These are phyloP conservation scores for Rhopalosiphum nymphaeae DNA, from an alignment of 2,888 invertebrate species.

Conservation along the genomic window DNA sequence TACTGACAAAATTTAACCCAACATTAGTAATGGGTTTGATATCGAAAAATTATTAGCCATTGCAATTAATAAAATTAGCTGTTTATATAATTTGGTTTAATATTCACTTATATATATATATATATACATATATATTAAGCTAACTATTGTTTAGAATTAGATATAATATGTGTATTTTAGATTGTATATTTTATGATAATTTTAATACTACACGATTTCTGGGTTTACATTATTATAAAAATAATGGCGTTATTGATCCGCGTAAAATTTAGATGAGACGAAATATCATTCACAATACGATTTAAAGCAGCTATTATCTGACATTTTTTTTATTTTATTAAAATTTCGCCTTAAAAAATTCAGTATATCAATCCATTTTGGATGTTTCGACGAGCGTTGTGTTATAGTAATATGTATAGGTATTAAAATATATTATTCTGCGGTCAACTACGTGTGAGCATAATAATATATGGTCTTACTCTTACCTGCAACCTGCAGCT, in stretches of 20 bases:
- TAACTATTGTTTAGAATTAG: neutral
- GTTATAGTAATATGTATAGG: neutral
- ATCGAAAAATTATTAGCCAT: neutral
- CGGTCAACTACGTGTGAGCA: neutral
- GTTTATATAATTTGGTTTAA: neutral
- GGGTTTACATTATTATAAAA: neutral
- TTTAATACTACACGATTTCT: neutral
- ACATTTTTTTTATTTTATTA: neutral
- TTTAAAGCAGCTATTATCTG: neutral
- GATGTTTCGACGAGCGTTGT: neutral
- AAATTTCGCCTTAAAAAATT: neutral
- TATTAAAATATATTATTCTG: neutral
- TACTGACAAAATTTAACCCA: neutral
- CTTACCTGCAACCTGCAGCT: neutral
- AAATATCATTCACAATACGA: neutral
- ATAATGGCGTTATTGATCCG: neutral
- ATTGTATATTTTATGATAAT: fast-evolving
- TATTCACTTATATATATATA: neutral
- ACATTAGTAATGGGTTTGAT: neutral
- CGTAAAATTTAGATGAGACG: neutral
- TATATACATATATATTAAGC: neutral
- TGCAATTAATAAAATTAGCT: neutral
- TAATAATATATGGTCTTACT: neutral
- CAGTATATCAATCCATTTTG: neutral
- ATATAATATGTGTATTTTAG: neutral